Evolutionary conservation across 2,113 vertebrate species (phyloP).

Genomic region (Ursus arctos): DNA sequence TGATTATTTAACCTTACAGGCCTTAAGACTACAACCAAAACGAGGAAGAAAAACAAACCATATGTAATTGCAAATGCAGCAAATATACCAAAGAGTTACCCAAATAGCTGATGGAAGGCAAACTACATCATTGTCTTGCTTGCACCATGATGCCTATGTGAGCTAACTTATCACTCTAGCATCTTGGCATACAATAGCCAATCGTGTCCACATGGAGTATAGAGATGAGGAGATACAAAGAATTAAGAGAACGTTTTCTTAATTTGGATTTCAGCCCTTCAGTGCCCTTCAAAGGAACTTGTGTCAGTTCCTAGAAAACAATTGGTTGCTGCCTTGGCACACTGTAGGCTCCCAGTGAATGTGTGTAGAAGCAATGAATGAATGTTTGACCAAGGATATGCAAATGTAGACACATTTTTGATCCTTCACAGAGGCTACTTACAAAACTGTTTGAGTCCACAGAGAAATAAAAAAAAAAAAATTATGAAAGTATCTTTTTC

Average conservation of each 20-base stretch:
- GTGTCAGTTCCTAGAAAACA: background rate
- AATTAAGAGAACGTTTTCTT: background rate
- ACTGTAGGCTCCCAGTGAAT: background rate
- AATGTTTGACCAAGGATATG: background rate
- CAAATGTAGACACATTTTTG: background rate
- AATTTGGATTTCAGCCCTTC: background rate
- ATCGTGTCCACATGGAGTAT: background rate
- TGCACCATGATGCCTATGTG: background rate
- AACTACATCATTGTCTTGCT: background rate
- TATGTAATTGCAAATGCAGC: background rate
- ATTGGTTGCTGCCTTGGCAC: background rate
- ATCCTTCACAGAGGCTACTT: background rate
- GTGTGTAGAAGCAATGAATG: background rate
- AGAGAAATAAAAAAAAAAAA: background rate
- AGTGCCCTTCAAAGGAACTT: background rate
- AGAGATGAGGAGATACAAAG: background rate
- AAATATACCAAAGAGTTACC: background rate
- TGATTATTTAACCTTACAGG: background rate
- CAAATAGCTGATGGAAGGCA: background rate
- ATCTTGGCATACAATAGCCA: background rate
- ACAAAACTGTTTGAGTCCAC: background rate
- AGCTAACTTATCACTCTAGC: background rate
- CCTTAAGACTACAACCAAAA: background rate
- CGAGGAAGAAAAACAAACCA: background rate
- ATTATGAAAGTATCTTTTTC: conserved; percentile 16